Conservation (phyloP, 2,888 invertebrate species). For the Platycnemis pennipes region DNA sequence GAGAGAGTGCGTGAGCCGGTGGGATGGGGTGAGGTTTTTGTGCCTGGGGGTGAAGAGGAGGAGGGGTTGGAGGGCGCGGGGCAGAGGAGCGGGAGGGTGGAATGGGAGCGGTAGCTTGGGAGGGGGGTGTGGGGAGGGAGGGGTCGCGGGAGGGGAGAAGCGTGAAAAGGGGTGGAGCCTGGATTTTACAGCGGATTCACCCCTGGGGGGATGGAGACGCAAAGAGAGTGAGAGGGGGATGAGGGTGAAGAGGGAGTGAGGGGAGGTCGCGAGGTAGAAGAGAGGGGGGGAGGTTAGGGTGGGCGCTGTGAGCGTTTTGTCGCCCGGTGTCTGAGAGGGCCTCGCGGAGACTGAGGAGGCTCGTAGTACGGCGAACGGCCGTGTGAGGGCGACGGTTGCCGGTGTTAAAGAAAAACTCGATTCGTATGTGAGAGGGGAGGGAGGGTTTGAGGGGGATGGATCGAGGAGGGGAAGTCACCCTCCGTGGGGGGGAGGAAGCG, state of each 20-base stretch:
- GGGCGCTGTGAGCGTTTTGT: constrained; percentile 44
- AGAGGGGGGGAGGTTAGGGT: neutral
- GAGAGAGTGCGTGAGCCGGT: neutral
- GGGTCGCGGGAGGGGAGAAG: neutral
- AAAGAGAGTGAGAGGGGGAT: neutral
- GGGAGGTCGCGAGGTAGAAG: neutral
- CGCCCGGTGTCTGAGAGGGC: constrained; percentile 55
- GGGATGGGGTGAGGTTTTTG: neutral
- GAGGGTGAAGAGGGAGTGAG: neutral
- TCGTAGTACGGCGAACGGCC: constrained; percentile 54
- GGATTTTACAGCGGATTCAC: constrained; percentile 50
- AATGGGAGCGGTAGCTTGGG: neutral
- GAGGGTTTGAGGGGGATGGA: neutral
- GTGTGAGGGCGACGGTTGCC: constrained; percentile 63
- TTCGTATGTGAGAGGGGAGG: neutral
- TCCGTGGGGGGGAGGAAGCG: neutral
- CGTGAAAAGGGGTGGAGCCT: constrained; percentile 60
- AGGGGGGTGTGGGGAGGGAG: neutral
- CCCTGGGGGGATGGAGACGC: neutral
- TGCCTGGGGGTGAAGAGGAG: neutral
- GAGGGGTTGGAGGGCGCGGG: neutral
- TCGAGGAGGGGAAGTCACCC: neutral
- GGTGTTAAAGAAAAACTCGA: constrained; percentile 60
- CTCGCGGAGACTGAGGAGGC: constrained; percentile 61
- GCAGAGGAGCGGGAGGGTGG: neutral